Conservation (phyloP, 2,888 invertebrate genomes). For the Tholera decimalis region DNA sequence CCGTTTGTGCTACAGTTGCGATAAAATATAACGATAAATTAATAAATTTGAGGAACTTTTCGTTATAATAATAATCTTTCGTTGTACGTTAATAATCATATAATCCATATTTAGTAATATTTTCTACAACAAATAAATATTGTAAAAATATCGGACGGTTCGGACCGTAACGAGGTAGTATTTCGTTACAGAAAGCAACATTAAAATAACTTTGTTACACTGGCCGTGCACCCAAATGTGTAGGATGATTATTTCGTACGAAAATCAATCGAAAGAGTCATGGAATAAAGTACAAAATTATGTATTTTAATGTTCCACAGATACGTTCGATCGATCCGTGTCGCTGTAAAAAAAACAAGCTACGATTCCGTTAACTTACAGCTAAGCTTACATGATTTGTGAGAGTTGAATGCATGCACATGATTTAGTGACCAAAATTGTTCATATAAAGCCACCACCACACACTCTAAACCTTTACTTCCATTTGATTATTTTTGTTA, state of each 20-base stretch:
- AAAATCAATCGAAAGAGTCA: slow-evolving; percentile 71
- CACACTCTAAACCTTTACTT: slow-evolving; percentile 91
- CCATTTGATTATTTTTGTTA: slow-evolving; percentile 85
- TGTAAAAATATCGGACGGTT: slow-evolving; percentile 34
- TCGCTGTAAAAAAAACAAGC: slow-evolving; percentile 82
- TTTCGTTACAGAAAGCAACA: slow-evolving; percentile 69
- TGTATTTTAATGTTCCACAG: slow-evolving; percentile 26
- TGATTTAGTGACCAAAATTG: slow-evolving; percentile 85
- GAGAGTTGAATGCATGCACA: slow-evolving; percentile 90
- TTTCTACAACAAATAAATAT: neutral
- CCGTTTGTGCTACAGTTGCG: slow-evolving; percentile 4
- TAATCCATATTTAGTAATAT: neutral
- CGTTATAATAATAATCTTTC: too few relatives aligned
- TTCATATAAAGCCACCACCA: slow-evolving; percentile 90
- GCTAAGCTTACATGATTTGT: slow-evolving; percentile 87
- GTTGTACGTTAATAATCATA: neutral
- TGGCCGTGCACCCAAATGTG: slow-evolving; percentile 85
- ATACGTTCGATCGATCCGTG: slow-evolving; percentile 71
- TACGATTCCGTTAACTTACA: slow-evolving; percentile 80
- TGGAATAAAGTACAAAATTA: slow-evolving; percentile 29
- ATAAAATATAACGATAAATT: neutral
- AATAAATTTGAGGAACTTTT: too few relatives aligned
- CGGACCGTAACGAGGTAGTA: slow-evolving; percentile 43
- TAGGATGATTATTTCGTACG: slow-evolving; percentile 71
- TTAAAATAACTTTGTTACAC: slow-evolving; percentile 75